Evolutionary conservation across 1,140 invertebrate species (phyloP).

Genomic region (Plodia interpunctella): DNA sequence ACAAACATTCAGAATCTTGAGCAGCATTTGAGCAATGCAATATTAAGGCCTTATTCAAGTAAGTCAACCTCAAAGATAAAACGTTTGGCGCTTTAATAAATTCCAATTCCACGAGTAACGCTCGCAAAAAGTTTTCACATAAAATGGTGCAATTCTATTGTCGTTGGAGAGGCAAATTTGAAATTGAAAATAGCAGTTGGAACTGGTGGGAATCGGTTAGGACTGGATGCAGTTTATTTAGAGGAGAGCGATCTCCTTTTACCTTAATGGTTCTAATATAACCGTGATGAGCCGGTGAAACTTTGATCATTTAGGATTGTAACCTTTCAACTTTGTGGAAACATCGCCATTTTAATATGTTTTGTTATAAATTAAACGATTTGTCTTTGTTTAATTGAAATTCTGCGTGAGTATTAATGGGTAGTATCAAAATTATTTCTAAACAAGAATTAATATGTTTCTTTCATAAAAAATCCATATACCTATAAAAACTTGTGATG

Average conservation of each 20-base stretch:
- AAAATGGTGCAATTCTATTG: constrained; percentile 47
- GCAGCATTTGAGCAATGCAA: too few relatives aligned
- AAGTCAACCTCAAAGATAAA: constrained; percentile 7
- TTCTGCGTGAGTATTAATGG: too few relatives aligned
- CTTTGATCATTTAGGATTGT: constrained; percentile 37
- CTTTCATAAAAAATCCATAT: too few relatives aligned
- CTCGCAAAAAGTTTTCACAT: constrained; percentile 38
- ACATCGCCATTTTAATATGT: too few relatives aligned
- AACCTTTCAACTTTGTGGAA: neutral
- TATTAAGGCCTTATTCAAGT: neutral
- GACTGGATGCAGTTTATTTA: constrained; percentile 49
- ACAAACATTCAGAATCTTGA: too few relatives aligned
- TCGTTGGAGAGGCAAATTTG: constrained; percentile 45
- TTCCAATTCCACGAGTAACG: constrained; percentile 28
- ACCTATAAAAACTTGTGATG: too few relatives aligned
- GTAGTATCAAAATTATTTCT: too few relatives aligned
- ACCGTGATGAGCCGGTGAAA: constrained; percentile 42
- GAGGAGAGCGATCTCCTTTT: constrained; percentile 34
- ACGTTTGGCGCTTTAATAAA: constrained; percentile 8
- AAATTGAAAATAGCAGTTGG: constrained; percentile 55
- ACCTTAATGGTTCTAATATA: constrained; percentile 48
- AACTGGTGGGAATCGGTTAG: constrained; percentile 28
- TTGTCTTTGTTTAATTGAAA: too few relatives aligned
- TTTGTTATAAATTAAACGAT: too few relatives aligned
- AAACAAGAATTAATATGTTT: too few relatives aligned